A percentile compares a stretch with the other conserved stretches of the same genome.
Conservation (phyloP, 2,113 vertebrate species). For the Hemibagrus wyckioides region DNA sequence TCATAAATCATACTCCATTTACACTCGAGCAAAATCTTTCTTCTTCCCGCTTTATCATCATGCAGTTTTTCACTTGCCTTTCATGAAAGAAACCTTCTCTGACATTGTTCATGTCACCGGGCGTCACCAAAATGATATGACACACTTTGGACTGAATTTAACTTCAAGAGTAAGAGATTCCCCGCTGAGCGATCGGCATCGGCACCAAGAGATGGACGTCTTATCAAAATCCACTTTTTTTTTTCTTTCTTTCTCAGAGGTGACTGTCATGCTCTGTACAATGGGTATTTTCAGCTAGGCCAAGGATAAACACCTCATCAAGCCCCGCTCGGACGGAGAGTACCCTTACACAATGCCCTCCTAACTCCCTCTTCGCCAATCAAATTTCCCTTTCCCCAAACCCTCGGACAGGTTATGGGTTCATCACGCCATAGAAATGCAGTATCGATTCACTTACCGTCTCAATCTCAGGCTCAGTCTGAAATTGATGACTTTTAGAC, state of each 20-base stretch:
- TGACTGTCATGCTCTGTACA: slow-evolving; percentile 41
- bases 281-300: slow-evolving; percentile 36
- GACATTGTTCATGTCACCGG: slow-evolving; percentile 7
- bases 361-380: slow-evolving; percentile 41
- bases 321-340: slow-evolving; percentile 25
- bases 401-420: slow-evolving; percentile 59
- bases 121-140: slow-evolving; percentile 29
- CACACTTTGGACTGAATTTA: slow-evolving; percentile 15
- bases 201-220: not conserved
- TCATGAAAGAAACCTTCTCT: not conserved
- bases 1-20: not conserved
- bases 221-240: slow-evolving; percentile 39
- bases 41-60: not conserved
- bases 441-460: slow-evolving; percentile 63
- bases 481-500: slow-evolving; percentile 53
- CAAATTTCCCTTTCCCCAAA: slow-evolving; percentile 53
- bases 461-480: slow-evolving; percentile 60
- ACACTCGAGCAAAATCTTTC: not conserved
- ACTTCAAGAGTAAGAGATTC: slow-evolving; percentile 26
- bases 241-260: not conserved
- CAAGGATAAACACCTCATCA: slow-evolving; percentile 45
- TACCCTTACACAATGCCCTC: slow-evolving; percentile 41
- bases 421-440: slow-evolving; percentile 60
- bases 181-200: not conserved
- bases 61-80: not conserved